These are phyloP conservation scores for Atethmia centrago DNA, from an alignment of 2,888 invertebrate species.

Conservation along the genomic window DNA sequence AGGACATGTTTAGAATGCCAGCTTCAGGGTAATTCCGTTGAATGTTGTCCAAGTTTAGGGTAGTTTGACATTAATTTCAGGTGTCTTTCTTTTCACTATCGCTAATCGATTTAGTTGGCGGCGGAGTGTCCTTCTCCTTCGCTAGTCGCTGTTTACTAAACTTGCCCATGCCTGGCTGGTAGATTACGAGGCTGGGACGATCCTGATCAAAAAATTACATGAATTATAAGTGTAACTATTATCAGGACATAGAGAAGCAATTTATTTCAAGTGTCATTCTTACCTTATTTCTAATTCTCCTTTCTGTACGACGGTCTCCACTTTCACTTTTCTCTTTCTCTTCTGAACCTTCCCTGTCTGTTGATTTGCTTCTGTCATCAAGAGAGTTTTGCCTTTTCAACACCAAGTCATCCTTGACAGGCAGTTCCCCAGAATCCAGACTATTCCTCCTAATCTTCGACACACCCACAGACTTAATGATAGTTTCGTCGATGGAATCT, in stretches of 20 bases:
- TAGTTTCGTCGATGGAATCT: conserved; percentile 83
- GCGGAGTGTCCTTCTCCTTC: conserved; percentile 85
- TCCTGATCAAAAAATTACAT: conserved; percentile 89
- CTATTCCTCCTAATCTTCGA: conserved; percentile 83
- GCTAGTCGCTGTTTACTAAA: conserved; percentile 92
- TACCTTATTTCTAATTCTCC: conserved; percentile 93
- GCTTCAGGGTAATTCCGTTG: conserved; percentile 87
- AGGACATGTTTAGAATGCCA: conserved; percentile 84
- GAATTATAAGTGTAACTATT: conserved; percentile 17
- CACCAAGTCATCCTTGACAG: conserved; percentile 78
- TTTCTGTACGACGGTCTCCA: conserved; percentile 90
- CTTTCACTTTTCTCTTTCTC: conserved; percentile 88
- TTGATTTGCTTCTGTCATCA: conserved; percentile 90
- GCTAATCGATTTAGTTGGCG: conserved; percentile 78
- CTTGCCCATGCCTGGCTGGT: conserved; percentile 97
- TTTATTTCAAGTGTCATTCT: conserved; percentile 42
- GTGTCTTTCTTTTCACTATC: conserved; percentile 89
- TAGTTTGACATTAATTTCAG: conserved; percentile 79
- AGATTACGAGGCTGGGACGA: conserved; percentile 97
- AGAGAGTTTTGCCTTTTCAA: conserved; percentile 90
- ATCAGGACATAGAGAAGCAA: conserved; percentile 14
- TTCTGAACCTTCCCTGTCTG: conserved; percentile 89
- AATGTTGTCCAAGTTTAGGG: conserved; percentile 88
- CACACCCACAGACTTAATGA: conserved; percentile 67
- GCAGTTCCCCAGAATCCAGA: conserved; percentile 81